These are phyloP conservation scores for Ormyrus rosae DNA, from an alignment of 2,888 invertebrate genomes.

Conservation along the genomic window DNA sequence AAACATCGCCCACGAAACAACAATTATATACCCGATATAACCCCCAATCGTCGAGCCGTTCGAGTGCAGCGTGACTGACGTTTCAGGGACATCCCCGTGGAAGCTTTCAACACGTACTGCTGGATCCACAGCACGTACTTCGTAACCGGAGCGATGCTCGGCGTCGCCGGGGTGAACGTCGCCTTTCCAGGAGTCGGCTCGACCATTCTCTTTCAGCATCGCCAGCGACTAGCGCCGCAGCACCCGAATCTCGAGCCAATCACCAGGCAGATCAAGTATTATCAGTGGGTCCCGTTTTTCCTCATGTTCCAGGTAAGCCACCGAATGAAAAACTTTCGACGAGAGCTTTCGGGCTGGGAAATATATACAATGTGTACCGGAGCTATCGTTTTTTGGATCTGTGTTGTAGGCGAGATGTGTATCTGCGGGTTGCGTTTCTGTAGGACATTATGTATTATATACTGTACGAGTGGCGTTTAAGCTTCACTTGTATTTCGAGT, in stretches of 20 bases:
- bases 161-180: constrained; percentile 82
- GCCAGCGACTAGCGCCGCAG: constrained; percentile 79
- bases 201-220: constrained; percentile 73
- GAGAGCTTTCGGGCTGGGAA: too few species aligned
- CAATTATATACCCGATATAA: too few species aligned
- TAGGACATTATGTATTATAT: too few species aligned
- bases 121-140: constrained; percentile 98
- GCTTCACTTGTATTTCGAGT: too few species aligned
- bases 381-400: too few species aligned
- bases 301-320: constrained; percentile 93
- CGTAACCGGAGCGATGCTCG: constrained; percentile 88
- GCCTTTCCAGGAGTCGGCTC: constrained; percentile 90
- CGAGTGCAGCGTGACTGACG: background rate
- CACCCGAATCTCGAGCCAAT: constrained; percentile 22
- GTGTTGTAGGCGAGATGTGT: too few species aligned
- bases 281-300: constrained; percentile 98
- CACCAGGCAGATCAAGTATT: constrained; percentile 89
- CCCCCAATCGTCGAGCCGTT: too few species aligned
- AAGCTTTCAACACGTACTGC: constrained; percentile 95
- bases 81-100: constrained; percentile 89
- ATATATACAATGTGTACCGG: too few species aligned
- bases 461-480: too few species aligned
- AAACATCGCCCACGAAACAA: too few species aligned
- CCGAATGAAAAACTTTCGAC: too few species aligned
- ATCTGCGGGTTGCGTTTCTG: too few species aligned